phyloP scores from a whole-genome alignment of 2,113 vertebrate genomes.

The Desmodus rotundus region DNA sequence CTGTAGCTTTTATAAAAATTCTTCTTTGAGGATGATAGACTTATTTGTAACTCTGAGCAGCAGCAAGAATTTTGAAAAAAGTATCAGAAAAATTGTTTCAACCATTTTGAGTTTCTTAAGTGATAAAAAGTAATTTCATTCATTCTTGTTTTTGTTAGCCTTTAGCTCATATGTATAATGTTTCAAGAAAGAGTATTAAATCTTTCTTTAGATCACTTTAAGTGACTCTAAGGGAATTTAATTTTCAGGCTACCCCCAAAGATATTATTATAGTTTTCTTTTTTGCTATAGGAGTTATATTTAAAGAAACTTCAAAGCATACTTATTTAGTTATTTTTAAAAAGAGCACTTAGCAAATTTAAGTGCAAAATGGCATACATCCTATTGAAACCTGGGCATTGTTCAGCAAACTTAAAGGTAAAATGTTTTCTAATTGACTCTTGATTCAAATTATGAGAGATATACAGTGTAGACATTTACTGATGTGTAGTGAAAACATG shows the following conservation, averaged over 20 bases:
- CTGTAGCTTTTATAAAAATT: slow-evolving; percentile 7
- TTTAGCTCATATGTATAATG: neutral
- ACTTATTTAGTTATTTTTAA: slow-evolving; percentile 1
- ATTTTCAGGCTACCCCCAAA: neutral
- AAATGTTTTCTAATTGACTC: neutral
- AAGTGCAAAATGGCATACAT: neutral
- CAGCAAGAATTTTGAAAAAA: slow-evolving; percentile 34
- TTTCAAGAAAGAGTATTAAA: neutral
- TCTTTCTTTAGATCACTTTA: neutral
- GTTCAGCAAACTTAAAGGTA: slow-evolving; percentile 6
- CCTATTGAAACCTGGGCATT: neutral
- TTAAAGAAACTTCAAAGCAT: neutral
- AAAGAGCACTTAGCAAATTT: neutral
- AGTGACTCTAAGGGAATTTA: neutral
- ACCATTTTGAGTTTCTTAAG: neutral
- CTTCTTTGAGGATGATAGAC: neutral
- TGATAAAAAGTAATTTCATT: slow-evolving; percentile 14
- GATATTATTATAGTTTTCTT: neutral
- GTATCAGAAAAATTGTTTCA: neutral
- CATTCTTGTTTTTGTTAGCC: slow-evolving; percentile 21
- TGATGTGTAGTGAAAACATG: slow-evolving; percentile 6
- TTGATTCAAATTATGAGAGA: neutral
- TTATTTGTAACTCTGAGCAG: slow-evolving; percentile 1
- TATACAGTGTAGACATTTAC: neutral
- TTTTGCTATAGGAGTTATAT: neutral